Percentiles rank a stretch among this genome's conserved stretches.
These are phyloP conservation scores for Amphimallon solstitiale DNA, from an alignment of 2,888 invertebrate species.

Conservation along the genomic window DNA sequence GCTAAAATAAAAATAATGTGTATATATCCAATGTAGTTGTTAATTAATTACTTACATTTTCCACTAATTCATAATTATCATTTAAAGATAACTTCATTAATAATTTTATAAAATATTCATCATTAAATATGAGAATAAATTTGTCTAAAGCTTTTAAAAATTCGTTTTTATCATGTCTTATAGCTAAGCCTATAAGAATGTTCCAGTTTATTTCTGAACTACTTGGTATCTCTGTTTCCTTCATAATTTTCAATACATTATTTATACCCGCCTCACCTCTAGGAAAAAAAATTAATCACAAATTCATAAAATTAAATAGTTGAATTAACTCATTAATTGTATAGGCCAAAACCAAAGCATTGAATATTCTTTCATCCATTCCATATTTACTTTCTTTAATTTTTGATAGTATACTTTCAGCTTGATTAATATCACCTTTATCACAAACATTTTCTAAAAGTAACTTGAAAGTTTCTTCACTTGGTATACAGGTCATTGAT, in stretches of 20 bases:
- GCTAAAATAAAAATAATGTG: constrained; percentile 34
- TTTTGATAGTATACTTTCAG: constrained; percentile 68
- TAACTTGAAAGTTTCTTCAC: constrained; percentile 67
- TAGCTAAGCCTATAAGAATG: constrained; percentile 65
- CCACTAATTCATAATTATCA: constrained; percentile 30
- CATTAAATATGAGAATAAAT: constrained; percentile 49
- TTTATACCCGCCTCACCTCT: constrained; percentile 63
- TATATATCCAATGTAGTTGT: background rate
- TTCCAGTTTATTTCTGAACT: constrained; percentile 66
- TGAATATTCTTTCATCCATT: constrained; percentile 69
- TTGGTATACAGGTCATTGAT: constrained; percentile 65
- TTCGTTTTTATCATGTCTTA: constrained; percentile 59
- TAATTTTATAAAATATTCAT: constrained; percentile 59
- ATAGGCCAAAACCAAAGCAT: constrained; percentile 70
- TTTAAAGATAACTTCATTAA: constrained; percentile 62
- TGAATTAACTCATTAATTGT: constrained; percentile 61
- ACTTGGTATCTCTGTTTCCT: constrained; percentile 64
- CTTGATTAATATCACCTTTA: constrained; percentile 68
- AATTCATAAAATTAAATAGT: constrained; percentile 56
- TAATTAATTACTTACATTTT: background rate
- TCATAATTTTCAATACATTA: constrained; percentile 69
- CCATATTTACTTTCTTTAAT: constrained; percentile 69
- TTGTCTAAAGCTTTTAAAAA: constrained; percentile 60
- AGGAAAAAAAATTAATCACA: background rate
- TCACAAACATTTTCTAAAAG: constrained; percentile 69